A percentile compares a stretch with the other conserved stretches of the same genome.
Conservation (phyloP, 2,797 vertebrate species). For the Neosalanx taihuensis region DNA sequence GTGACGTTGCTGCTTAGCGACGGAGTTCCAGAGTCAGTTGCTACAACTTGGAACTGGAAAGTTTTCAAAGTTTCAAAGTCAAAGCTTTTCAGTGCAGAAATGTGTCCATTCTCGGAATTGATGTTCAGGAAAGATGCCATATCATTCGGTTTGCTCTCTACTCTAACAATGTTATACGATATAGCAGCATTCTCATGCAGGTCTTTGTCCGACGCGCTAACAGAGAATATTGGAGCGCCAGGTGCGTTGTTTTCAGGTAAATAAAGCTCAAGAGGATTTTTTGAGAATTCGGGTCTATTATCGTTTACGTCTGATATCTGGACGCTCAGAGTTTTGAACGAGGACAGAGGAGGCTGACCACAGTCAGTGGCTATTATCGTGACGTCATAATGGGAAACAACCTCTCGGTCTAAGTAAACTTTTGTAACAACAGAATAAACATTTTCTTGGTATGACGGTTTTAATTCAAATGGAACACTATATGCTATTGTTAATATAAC, state of each 20-base stretch:
- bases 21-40: constrained; percentile 45
- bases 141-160: constrained; percentile 5
- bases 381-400: constrained; percentile 59
- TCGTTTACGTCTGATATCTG: constrained; percentile 72
- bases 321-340: constrained; percentile 52
- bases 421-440: constrained; percentile 71
- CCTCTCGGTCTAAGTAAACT: constrained; percentile 62
- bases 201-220: constrained; percentile 55
- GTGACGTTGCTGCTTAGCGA: constrained; percentile 43
- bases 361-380: constrained; percentile 66
- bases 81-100: constrained; percentile 52
- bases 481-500: constrained; percentile 57
- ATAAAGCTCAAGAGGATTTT: constrained; percentile 63
- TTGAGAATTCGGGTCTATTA: constrained; percentile 59
- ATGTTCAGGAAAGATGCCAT: constrained; percentile 47
- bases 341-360: constrained; percentile 58
- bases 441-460: constrained; percentile 62
- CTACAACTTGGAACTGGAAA: constrained; percentile 45
- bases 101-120: constrained; percentile 47
- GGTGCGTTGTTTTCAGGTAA: constrained; percentile 68
- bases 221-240: constrained; percentile 47
- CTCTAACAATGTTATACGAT: constrained; percentile 38
- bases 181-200: constrained; percentile 45
- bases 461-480: constrained; percentile 67
- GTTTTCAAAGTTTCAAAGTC: constrained; percentile 52